Evolutionary conservation across 2,888 invertebrate genomes (phyloP), one percentile per base, ranked within the genome.

Genomic region (Meiosimyza platycephala): DNA sequence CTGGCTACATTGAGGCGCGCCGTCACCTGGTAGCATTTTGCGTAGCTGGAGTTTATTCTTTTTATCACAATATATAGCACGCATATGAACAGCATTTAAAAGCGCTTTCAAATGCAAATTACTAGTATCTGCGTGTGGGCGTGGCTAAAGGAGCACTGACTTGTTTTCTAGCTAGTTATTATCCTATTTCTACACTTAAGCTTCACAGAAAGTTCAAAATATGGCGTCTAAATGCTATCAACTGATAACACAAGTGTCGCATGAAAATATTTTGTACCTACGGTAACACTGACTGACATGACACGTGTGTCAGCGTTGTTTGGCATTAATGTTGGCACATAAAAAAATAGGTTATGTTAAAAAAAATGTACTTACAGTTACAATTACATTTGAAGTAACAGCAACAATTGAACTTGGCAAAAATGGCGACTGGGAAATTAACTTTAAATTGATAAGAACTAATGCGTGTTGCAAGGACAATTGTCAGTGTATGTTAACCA

Each of bases 21-120:
- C 40, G 40, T 40, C 40, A 40, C 6, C 40, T 40, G 40, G 9
- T 7, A 40, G 40, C 40, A 6, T 40, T 40, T 28, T 2, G 28
- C 3, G 28, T 28, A 28, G 4, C 28, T 28, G 28, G 4, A 28
- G 28, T 28, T 28, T 22, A 2, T 22, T 22, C 5, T 40, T 40
- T 40, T 5, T 40, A 40, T 9, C 40, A 40, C 9, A 40, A 40
- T 40, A 9, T 3, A 28, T 28, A 28, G 28, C 28, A 3, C 28
- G 28, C 28, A 28, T 40, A 40, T 40, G 40, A 40, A 7, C 9
- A 5, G 40, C 40, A 40, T 40, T 40, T 40, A 6, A 40, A 40
- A 6, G 40, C 6, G 47, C 18, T 63, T 62, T 63, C 47, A 63
- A 16, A 63, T 63, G 63, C 48, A 63, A 63, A 63, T 63, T 63